Evolutionary conservation across 2,888 invertebrate species (phyloP).

Genomic region (Hemithea aestivaria): DNA sequence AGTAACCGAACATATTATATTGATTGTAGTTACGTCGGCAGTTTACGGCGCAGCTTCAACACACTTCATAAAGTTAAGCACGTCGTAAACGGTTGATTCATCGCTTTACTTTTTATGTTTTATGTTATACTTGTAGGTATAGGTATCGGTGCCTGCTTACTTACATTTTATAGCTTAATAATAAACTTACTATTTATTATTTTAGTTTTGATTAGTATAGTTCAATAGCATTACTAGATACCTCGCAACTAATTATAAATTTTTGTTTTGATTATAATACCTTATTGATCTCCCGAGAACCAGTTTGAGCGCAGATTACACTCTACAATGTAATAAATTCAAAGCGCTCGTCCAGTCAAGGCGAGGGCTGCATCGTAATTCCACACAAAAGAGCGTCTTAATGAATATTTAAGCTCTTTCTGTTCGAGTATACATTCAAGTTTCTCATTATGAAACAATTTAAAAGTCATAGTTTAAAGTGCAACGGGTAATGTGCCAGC

Average conservation of each 20-base stretch:
- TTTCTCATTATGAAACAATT: slow-evolving; percentile 6
- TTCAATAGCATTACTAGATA: too few species aligned
- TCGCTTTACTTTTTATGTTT: slow-evolving; percentile 12
- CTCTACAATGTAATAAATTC: too few species aligned
- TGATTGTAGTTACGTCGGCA: slow-evolving; percentile 8
- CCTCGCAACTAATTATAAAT: too few species aligned
- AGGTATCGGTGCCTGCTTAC: neutral
- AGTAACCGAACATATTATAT: too few species aligned
- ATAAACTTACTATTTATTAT: too few species aligned
- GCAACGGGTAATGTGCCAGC: neutral
- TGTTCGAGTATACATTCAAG: slow-evolving; percentile 2
- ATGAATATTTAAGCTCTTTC: slow-evolving; percentile 2
- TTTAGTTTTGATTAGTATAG: too few species aligned
- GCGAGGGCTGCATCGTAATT: neutral
- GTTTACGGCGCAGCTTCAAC: slow-evolving; percentile 10
- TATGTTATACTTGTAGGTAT: neutral
- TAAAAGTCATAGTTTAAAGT: slow-evolving; percentile 1
- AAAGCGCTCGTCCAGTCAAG: too few species aligned
- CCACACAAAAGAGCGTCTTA: neutral
- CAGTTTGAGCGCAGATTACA: too few species aligned
- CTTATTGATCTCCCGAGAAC: neutral
- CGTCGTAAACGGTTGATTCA: slow-evolving; percentile 9
- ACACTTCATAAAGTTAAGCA: slow-evolving; percentile 12
- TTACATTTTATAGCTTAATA: too few species aligned
- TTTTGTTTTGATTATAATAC: neutral